Conservation (phyloP, 1,140 invertebrate species). For the Philotrypesis tridentata region DNA sequence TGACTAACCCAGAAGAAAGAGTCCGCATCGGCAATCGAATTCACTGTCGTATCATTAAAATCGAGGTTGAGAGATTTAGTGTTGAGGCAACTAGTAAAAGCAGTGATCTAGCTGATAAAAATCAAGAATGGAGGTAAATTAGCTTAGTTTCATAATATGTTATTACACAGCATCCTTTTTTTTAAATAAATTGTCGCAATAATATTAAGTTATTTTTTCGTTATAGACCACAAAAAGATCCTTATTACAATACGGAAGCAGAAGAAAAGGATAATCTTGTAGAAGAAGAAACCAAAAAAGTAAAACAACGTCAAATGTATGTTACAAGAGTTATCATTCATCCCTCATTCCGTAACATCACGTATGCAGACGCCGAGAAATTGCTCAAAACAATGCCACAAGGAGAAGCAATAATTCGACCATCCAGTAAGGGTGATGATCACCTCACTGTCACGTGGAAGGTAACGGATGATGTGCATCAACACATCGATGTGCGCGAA, state of each 20-base stretch:
- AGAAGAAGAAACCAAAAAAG: constrained; percentile 88
- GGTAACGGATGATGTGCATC: constrained; percentile 93
- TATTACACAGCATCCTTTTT: not conserved
- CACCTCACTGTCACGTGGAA: constrained; percentile 99
- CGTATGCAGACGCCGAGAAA: constrained; percentile 93
- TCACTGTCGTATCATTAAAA: constrained; percentile 95
- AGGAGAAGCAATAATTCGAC: constrained; percentile 96
- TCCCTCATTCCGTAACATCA: constrained; percentile 97
- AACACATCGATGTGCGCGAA: constrained; percentile 97
- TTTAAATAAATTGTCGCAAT: no score
- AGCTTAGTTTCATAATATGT: not conserved
- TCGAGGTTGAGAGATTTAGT: constrained; percentile 95
- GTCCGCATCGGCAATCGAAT: constrained; percentile 91
- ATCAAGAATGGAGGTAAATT: constrained; percentile 88
- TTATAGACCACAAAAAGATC: constrained; percentile 87
- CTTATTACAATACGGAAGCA: constrained; percentile 91
- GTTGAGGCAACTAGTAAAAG: constrained; percentile 95
- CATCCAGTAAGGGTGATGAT: constrained; percentile 96
- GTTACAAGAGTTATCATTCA: constrained; percentile 98
- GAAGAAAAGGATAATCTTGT: constrained; percentile 87
- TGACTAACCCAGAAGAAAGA: constrained; percentile 93
- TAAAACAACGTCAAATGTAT: constrained; percentile 86
- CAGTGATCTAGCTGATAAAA: constrained; percentile 93
- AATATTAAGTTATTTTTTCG: constrained; percentile 31
- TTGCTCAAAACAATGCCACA: constrained; percentile 94